phyloP scores from a whole-genome alignment of 2,888 invertebrate genomes.

The Neocrepidodera transversa region DNA sequence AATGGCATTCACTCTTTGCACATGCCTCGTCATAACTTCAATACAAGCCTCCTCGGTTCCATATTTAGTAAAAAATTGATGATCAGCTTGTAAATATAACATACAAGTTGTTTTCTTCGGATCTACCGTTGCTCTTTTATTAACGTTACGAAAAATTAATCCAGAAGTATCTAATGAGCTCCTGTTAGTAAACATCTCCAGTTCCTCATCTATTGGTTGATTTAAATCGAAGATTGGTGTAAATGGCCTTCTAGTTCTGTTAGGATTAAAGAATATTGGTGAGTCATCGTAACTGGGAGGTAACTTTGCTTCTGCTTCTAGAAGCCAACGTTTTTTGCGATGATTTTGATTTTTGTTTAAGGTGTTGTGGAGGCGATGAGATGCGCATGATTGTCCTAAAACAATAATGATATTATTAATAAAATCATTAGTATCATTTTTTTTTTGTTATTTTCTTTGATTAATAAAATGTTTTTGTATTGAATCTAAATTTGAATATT shows the following conservation, averaged over 20 bases:
- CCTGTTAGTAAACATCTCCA: slow-evolving; percentile 50
- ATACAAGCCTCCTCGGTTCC: slow-evolving; percentile 94
- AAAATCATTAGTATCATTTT: too few relatives aligned
- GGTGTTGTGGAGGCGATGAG: slow-evolving; percentile 50
- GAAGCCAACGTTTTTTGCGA: slow-evolving; percentile 71
- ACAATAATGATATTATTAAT: too few relatives aligned
- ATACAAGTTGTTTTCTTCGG: slow-evolving; percentile 93
- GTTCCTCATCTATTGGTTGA: slow-evolving; percentile 56
- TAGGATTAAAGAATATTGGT: slow-evolving; percentile 61
- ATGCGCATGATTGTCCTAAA: slow-evolving; percentile 51
- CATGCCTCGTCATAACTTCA: slow-evolving; percentile 93
- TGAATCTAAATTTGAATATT: too few relatives aligned
- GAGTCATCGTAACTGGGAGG: slow-evolving; percentile 54
- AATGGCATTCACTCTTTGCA: slow-evolving; percentile 90
- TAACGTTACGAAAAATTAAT: slow-evolving; percentile 66
- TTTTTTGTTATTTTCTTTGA: too few relatives aligned
- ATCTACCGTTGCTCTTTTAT: slow-evolving; percentile 76
- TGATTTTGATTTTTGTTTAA: slow-evolving; percentile 44
- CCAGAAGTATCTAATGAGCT: slow-evolving; percentile 59
- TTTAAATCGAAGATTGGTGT: slow-evolving; percentile 56
- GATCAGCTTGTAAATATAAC: slow-evolving; percentile 94
- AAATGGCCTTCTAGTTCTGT: slow-evolving; percentile 60
- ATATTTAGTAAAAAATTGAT: slow-evolving; percentile 94
- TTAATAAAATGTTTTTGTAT: too few relatives aligned
- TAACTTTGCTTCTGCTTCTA: slow-evolving; percentile 67